These are phyloP conservation scores for Liparis tanakae DNA, from an alignment of 2,797 vertebrate species.

Conservation along the genomic window DNA sequence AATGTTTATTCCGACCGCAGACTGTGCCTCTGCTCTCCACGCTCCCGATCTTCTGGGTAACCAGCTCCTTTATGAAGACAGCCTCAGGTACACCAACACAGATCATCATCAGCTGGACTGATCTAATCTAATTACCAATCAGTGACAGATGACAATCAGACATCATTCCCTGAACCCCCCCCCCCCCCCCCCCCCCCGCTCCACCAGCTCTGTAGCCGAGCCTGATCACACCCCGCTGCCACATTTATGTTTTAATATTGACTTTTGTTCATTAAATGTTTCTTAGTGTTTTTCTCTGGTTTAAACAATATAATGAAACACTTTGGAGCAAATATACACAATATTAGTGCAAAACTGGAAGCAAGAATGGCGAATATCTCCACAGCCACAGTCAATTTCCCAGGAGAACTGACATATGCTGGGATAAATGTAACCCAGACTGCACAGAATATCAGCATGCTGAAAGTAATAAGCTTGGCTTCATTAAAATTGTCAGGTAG, in stretches of 20 bases:
- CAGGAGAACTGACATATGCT: conserved; percentile 78
- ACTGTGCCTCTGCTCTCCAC: too few relatives aligned
- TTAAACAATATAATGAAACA: conserved; percentile 76
- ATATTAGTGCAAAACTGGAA: conserved; percentile 68
- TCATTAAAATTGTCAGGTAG: conserved; percentile 78
- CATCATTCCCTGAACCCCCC: background rate
- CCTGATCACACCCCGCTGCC: too few relatives aligned
- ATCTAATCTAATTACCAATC: too few relatives aligned
- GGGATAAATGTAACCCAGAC: conserved; percentile 80
- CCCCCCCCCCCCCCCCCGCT: too few relatives aligned
- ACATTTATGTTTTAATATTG: background rate
- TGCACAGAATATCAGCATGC: conserved; percentile 79
- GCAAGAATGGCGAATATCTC: conserved; percentile 81
- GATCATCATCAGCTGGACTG: too few relatives aligned
- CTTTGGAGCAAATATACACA: conserved; percentile 75
- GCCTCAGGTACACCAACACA: too few relatives aligned
- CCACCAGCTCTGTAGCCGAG: too few relatives aligned
- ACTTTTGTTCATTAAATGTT: conserved; percentile 73
- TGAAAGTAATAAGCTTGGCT: conserved; percentile 77
- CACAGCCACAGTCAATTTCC: conserved; percentile 77
- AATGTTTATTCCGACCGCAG: too few relatives aligned
- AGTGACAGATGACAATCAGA: too few relatives aligned
- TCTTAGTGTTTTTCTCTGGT: conserved; percentile 76
- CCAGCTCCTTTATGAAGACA: too few relatives aligned
- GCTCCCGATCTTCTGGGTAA: too few relatives aligned